Evolutionary conservation across 2,797 vertebrate genomes (phyloP).

Genomic region (Hylomyscus alleni): DNA sequence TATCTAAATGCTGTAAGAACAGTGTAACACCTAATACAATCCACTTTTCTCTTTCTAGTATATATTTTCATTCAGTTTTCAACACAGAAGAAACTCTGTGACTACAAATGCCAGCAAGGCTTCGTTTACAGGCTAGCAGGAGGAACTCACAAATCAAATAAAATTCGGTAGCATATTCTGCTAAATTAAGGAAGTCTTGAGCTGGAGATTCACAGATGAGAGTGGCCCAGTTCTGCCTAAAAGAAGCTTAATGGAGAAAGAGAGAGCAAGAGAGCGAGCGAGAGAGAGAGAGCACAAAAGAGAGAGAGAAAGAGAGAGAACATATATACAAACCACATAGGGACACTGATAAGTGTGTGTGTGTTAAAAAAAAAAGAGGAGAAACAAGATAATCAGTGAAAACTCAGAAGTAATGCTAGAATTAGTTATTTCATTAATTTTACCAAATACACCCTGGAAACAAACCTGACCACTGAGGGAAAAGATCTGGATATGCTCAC

Average conservation of each 20-base stretch:
- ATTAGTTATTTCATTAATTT: conserved; percentile 35
- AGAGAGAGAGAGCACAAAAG: no score
- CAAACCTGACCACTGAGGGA: no score
- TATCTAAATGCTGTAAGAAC: conserved; percentile 53
- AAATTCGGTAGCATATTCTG: not conserved
- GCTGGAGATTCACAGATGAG: not conserved
- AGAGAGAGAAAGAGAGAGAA: no score
- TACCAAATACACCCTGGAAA: no score
- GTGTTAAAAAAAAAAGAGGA: not conserved
- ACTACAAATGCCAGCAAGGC: not conserved
- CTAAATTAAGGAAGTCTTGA: not conserved
- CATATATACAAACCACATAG: no score
- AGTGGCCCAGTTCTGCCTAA: not conserved
- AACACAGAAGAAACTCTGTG: not conserved
- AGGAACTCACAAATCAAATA: not conserved
- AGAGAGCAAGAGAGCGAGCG: not conserved
- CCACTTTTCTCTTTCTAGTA: not conserved
- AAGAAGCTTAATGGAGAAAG: not conserved
- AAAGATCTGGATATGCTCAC: not conserved
- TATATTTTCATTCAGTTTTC: conserved; percentile 36
- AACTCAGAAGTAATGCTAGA: not conserved
- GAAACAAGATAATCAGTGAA: not conserved
- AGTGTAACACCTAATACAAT: conserved; percentile 27
- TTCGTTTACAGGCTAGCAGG: not conserved
- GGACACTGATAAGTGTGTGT: not conserved